Base-by-base conservation (phyloP, 2,888 invertebrate species). In the Mimas tiliae region DNA sequence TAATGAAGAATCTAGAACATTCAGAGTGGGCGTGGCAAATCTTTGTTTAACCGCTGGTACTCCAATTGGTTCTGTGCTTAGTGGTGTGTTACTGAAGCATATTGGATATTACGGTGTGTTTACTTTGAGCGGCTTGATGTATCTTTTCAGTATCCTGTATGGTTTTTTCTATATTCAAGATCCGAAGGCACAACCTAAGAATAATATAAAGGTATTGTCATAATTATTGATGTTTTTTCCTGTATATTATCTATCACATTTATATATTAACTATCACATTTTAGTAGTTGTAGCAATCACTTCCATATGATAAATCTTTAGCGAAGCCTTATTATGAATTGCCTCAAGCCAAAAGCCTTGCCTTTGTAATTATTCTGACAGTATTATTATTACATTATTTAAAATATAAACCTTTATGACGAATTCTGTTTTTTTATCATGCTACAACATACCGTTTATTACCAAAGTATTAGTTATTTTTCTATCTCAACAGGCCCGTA, bases 11-110 rank as follows among this genome's bases (percentile, higher is more conserved):
- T 86, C 93, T 0, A 93, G 95, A 75, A 96, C 96, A 0, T 88
- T 94, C 64, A 84, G 95, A 72, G 93, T 96, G 7, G 95, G 95
- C 3, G 86, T 95, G n/a, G 89, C 90, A 0, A 91, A 91, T 69
- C 77, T 93, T 52, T 92, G 92, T 70, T 72, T 91, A 14, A 91
- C 91, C 1, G 88, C 88, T 3, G 93, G 91, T 1, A 83, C 84
- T 0, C 92, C 92, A 0, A 86, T 92, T 62, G 93, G 92, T 14
- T 86, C 88, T 0, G 90, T 90, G 42, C 76, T 92, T 0, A 92
- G 92, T 80, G 93, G 93, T 0, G 78, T 92, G 50, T 71, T 93
- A 8, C 70, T 93, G n/a, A 82, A 89, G 16, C 76, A 83, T 62
- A 81, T 90, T 47, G 94, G 94, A 4, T 94, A 94, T 69, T 94